phyloP scores from a whole-genome alignment of 2,888 invertebrate genomes.

The Parochlus steinenii region DNA sequence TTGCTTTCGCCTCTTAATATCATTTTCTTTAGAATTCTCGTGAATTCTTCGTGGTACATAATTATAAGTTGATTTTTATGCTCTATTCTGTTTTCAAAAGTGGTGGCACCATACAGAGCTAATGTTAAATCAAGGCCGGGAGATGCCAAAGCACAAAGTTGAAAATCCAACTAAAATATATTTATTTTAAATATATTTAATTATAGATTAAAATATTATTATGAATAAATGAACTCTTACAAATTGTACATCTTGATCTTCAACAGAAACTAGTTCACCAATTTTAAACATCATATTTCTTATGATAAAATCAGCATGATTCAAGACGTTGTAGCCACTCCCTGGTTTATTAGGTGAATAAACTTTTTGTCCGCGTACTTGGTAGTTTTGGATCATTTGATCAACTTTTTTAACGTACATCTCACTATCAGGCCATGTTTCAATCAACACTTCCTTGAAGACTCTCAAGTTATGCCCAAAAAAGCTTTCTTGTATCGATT shows the following conservation, averaged over 20 bases:
- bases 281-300: slow-evolving; percentile 29
- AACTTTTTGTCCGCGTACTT: slow-evolving; percentile 8
- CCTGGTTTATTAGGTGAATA: slow-evolving; percentile 4
- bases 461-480: slow-evolving; percentile 6
- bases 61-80: slow-evolving; percentile 13
- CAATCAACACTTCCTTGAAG: slow-evolving; percentile 8
- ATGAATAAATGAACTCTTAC: too few species aligned
- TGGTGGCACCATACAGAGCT: slow-evolving; percentile 9
- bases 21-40: slow-evolving; percentile 8
- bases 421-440: slow-evolving; percentile 10
- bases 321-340: slow-evolving; percentile 24
- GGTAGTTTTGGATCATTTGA: slow-evolving; percentile 7
- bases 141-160: slow-evolving; percentile 13
- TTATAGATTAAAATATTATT: too few species aligned
- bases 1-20: slow-evolving; percentile 9
- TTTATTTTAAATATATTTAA: neutral
- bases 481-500: slow-evolving; percentile 9
- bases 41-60: slow-evolving; percentile 13
- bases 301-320: slow-evolving; percentile 29
- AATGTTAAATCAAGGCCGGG: slow-evolving; percentile 14
- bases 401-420: slow-evolving; percentile 9
- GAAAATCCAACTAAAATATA: slow-evolving; percentile 15
- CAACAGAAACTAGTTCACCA: slow-evolving; percentile 19
- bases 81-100: slow-evolving; percentile 8
- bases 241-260: slow-evolving; percentile 23